Base-by-base conservation (phyloP, 1,140 invertebrate genomes). In the Ooceraea biroi region DNA sequence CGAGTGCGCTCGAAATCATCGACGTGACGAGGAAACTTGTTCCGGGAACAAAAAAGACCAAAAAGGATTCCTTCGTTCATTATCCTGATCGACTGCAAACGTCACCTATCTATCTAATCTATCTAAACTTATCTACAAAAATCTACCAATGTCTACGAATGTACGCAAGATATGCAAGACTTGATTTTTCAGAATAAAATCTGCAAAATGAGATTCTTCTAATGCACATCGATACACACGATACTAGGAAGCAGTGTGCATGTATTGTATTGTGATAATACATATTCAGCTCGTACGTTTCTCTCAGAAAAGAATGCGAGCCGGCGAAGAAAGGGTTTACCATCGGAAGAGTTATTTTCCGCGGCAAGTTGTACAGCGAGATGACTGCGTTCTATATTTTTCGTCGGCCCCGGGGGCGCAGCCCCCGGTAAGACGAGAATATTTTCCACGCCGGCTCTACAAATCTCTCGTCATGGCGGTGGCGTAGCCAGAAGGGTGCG, bases 401-500 rank as follows among this genome's bases (percentile, higher is more conserved):
- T 60, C 58, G 22, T 76, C 73, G 22, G 36, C 36, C 36, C 36
- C 66, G 12, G 25, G 22, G 60, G 46, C 25, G 14, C n/a, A n/a
- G n/a, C n/a, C 41, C 63, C 25, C 63, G 63, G 48, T 83, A 76
- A 82, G 80, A 71, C 80, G 66, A 57, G 76, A 84, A 86, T 87
- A 87, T 87, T 87, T 73, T 84, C 80, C 25, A 19, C 60, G 68
- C 66, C 76, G 72, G 66, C 36, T 58, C 86, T 65, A 87, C 89
- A 93, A 93, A 93, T 92, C 90, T 89, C 80, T 93, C 90, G 82
- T 91, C 90, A 82, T 60, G 82, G 46, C 57, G 83, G 85, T 78
- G 88, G 71, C 71, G 80, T 58, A 14, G 74, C 52, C 73, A 58
- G 61, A 66, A 77, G 73, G 72, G 85, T 85, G 83, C 80, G 85